Evolutionary conservation across 2,797 vertebrate species (phyloP).

Genomic region (Echiichthys vipera): DNA sequence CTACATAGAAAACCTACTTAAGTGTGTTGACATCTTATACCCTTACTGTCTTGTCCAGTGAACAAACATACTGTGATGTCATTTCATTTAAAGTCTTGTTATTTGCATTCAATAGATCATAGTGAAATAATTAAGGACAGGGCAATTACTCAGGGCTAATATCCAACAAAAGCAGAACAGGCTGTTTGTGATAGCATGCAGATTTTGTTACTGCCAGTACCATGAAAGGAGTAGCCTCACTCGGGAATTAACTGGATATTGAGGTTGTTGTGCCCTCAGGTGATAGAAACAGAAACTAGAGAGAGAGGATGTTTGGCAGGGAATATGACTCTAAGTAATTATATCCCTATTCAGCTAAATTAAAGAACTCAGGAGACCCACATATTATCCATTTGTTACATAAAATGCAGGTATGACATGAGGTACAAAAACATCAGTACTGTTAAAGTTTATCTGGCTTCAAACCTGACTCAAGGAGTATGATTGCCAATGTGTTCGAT

Average conservation of each 20-base stretch:
- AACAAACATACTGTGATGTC: background rate
- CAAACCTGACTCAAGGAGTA: too few relatives aligned
- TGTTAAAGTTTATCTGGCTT: too few relatives aligned
- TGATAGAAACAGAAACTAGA: constrained; percentile 22
- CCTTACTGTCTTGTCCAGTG: background rate
- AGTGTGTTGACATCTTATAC: background rate
- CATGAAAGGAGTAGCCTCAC: constrained; percentile 34
- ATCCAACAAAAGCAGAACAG: constrained; percentile 1
- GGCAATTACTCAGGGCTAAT: constrained; percentile 1
- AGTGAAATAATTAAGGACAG: background rate
- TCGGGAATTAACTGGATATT: constrained; percentile 26
- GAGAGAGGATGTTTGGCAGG: background rate
- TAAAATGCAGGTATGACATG: too few relatives aligned
- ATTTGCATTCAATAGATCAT: background rate
- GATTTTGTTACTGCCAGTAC: constrained; percentile 51
- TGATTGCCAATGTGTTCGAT: too few relatives aligned
- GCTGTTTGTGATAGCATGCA: constrained; percentile 26
- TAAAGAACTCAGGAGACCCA: too few relatives aligned
- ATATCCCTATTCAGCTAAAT: too few relatives aligned
- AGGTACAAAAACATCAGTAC: too few relatives aligned
- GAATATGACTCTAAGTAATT: too few relatives aligned
- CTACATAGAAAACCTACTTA: too few relatives aligned
- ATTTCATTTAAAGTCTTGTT: background rate
- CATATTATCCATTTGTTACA: too few relatives aligned
- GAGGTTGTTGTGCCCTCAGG: constrained; percentile 23